Conservation (phyloP, 2,888 invertebrate species). For the Pinctada fucata region DNA sequence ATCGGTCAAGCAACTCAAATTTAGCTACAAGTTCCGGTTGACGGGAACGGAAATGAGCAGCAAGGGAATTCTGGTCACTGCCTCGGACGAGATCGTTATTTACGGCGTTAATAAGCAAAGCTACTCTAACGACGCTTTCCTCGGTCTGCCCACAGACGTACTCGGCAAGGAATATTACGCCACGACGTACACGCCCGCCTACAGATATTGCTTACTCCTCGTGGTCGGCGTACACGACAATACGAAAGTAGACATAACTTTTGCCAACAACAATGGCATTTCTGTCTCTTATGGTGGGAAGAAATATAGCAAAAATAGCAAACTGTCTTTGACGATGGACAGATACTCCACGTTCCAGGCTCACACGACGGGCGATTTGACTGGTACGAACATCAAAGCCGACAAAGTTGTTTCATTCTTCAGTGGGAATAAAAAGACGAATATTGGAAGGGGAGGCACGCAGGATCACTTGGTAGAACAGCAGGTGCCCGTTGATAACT, state of each 20-base stretch:
- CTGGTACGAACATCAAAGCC: conserved; percentile 58
- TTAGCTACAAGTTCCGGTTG: conserved; percentile 45
- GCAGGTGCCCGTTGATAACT: conserved; percentile 60
- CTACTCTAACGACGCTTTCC: conserved; percentile 57
- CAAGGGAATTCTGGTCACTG: conserved; percentile 49
- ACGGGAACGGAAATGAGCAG: conserved; percentile 41
- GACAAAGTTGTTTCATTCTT: conserved; percentile 60
- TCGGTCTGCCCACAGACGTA: conserved; percentile 54
- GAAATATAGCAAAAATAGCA: conserved; percentile 30
- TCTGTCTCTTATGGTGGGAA: conserved; percentile 36
- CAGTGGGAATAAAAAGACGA: conserved; percentile 61
- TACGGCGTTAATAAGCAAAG: conserved; percentile 54
- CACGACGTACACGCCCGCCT: conserved; percentile 47
- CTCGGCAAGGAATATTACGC: conserved; percentile 55
- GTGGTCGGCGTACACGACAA: conserved; percentile 47
- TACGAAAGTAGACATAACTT: conserved; percentile 39
- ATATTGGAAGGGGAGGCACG: conserved; percentile 38
- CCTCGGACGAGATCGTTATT: conserved; percentile 52
- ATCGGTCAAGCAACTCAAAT: conserved; percentile 44
- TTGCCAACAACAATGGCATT: conserved; percentile 26
- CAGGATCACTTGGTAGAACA: conserved; percentile 66
- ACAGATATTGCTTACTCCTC: conserved; percentile 38
- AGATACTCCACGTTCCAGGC: conserved; percentile 49
- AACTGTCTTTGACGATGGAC: conserved; percentile 35
- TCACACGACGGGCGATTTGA: conserved; percentile 57